A percentile compares a stretch with the other conserved stretches of the same genome.
Evolutionary conservation across 2,113 vertebrate genomes (phyloP).

Genomic region (Vombatus ursinus): DNA sequence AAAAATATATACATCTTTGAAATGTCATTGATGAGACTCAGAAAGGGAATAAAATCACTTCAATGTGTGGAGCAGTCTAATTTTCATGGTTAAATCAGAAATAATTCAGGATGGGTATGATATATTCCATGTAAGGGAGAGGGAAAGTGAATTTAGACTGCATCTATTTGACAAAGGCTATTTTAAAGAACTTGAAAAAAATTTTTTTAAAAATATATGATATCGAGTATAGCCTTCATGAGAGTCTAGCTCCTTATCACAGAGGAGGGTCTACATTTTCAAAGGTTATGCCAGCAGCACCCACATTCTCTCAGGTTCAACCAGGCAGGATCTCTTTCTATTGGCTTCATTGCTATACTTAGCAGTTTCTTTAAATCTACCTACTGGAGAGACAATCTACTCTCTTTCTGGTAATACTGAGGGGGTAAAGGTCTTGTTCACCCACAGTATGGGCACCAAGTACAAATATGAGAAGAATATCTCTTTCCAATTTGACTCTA

Average conservation of each 20-base stretch:
- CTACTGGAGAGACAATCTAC: background rate
- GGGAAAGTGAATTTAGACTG: background rate
- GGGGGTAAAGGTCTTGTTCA: background rate
- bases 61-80: background rate
- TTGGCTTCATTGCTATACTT: background rate
- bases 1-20: background rate
- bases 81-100: slow-evolving; percentile 30
- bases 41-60: background rate
- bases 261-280: background rate
- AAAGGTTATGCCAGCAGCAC: background rate
- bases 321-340: background rate
- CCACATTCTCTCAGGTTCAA: background rate
- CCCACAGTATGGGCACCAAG: background rate
- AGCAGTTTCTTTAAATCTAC: background rate
- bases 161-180: background rate
- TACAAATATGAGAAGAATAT: background rate
- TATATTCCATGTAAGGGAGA: background rate
- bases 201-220: background rate
- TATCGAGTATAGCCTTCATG: background rate
- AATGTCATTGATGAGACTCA: slow-evolving; percentile 28
- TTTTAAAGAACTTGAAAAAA: background rate
- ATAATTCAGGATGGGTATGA: background rate
- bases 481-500: background rate
- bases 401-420: background rate
- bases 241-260: background rate